Evolutionary conservation across 2,888 invertebrate species (phyloP), one percentile per base, ranked within the genome.

Genomic region (Endotricha flammealis): DNA sequence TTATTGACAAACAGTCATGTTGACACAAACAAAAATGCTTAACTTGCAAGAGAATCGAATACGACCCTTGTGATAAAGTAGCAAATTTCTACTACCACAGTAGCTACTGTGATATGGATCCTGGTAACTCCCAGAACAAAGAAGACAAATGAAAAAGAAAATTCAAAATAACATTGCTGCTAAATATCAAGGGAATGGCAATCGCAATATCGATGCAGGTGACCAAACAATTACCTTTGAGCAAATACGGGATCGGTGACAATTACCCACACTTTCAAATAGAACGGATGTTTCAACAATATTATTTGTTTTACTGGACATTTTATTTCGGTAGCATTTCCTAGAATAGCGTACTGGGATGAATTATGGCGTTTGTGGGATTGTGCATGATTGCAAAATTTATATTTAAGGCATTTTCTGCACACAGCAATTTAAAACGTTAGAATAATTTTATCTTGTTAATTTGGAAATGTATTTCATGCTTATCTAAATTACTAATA

Each of bases 191-290:
- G 20, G 7, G 20, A 20, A 20, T 20, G 2, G 20, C 20, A 7
- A 20, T 32, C 23, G 13, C 23, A 24, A 23, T 23, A 24, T 13
- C 23, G 14, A 7, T 23, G 12, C 24, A 32, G 32, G 6, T 32
- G 11, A 32, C 32, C 14, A 32, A 32, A 32, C 32, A 32, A 24
- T 32, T 32, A 32, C 9, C 32, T 22, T 7, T 20, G 20, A n/a
- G 6, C 20, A 20, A 20, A 20, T 20, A 20, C 20, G 20, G 20
- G 20, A 20, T 8, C 20, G 20, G 20, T 20, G 20, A 20, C 20
- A 20, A 20, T 20, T 20, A 20, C 20, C 20, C 20, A 20, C 20
- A 7, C n/a, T 20, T 20, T 20, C 20, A 20, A 20, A 20, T n/a
- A 3, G 20, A 20, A 20, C n/a, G 20, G 20, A 20, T 2, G 6